Base-by-base conservation (phyloP, 2,113 vertebrate genomes). In the Datnioides undecimradiatus region DNA sequence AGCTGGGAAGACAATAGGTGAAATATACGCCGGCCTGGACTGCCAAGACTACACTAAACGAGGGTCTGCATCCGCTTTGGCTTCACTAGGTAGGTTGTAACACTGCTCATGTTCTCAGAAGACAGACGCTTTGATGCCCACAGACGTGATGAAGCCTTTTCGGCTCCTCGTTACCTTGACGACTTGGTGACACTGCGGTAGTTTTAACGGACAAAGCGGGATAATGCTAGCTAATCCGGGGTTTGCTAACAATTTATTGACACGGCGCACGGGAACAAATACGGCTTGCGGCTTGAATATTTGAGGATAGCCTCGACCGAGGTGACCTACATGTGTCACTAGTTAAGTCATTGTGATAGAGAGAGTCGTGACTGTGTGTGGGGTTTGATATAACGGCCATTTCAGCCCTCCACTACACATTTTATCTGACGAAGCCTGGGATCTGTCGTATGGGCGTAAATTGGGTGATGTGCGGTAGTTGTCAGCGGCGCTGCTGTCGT, bases 1-100 rank as follows among this genome's bases (percentile, higher is more conserved):
- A 83, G 41, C 74, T 3, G 65, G 65, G 79, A 74, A 87, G 89
- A 91, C 90, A 92, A 91, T 73, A 92, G 87, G 76, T 65, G 85
- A 79, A 76, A 43, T 23, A 33, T 13, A 73, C 84, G 34, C 45
- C 83, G 83, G 69, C 60, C 79, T 31, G 81, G 80, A 83, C 51
- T 68, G 63, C 69, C 55, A 27, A 49, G 52, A 77, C 69, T 13
- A 2, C 69, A 8, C 36, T 11, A 19, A 75, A 64, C 64, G 34
- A 79, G 27, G 58, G 58, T 75, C 79, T 79, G 64, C 72, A 36
- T 31, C 79, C 79, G 79, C 78, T 63, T 51, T 5, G 76, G 73
- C 82, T 88, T 54, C 57, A 21, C 52, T 25, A 75, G 90, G 83
- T 86, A 82, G 60, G 87, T 85, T 7, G 8, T 19, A 34, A 51